Conservation (phyloP, 2,888 invertebrate genomes). For the Hipparchia semele region DNA sequence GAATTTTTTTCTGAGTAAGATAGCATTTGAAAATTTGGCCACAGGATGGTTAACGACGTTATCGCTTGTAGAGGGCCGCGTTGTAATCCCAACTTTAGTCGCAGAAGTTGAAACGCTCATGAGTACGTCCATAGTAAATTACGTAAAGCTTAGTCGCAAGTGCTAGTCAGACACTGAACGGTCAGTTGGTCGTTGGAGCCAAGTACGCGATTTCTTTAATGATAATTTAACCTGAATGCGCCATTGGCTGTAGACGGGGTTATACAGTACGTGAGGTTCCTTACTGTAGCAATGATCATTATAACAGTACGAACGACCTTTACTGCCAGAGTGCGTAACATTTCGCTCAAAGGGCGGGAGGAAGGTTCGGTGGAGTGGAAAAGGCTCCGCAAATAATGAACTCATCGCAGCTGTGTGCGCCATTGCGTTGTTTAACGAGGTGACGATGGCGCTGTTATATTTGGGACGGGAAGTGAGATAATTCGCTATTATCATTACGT, state of each 20-base stretch:
- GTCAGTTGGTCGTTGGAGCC: too few relatives aligned
- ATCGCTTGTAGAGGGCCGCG: too few relatives aligned
- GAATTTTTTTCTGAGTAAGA: too few relatives aligned
- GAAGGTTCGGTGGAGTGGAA: slow-evolving; percentile 15
- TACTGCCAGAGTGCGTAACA: slow-evolving; percentile 37
- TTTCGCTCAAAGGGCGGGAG: slow-evolving; percentile 32
- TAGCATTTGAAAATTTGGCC: too few relatives aligned
- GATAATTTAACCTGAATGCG: too few relatives aligned
- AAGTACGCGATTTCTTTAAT: too few relatives aligned
- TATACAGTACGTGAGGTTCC: neutral
- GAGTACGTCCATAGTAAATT: too few relatives aligned
- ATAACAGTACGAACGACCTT: slow-evolving; percentile 39
- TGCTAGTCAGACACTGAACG: too few relatives aligned
- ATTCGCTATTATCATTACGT: slow-evolving; percentile 4
- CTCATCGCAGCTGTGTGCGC: slow-evolving; percentile 45
- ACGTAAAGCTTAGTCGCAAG: too few relatives aligned
- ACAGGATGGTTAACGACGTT: too few relatives aligned
- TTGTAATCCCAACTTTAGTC: too few relatives aligned
- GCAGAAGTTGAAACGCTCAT: too few relatives aligned
- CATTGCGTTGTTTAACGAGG: slow-evolving; percentile 45
- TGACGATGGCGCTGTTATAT: slow-evolving; percentile 17
- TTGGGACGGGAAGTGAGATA: slow-evolving; percentile 11
- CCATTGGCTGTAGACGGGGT: neutral
- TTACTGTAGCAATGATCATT: slow-evolving; percentile 8
- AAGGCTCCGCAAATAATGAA: slow-evolving; percentile 29